Evolutionary conservation across 2,888 invertebrate genomes (phyloP), one percentile per base, ranked within the genome.

Genomic region (Thymelicus acteon): DNA sequence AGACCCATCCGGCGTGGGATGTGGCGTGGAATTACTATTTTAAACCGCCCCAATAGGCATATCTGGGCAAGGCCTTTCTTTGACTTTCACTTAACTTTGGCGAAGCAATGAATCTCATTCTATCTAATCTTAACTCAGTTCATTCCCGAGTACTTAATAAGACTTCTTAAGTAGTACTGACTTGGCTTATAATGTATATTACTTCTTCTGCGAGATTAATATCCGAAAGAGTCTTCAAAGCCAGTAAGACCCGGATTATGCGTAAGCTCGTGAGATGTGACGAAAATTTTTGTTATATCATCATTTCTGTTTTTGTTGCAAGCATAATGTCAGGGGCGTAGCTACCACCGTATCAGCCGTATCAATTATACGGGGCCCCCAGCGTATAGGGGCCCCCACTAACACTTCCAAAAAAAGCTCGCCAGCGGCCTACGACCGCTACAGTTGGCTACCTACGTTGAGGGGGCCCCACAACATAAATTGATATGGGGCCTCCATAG

Each of bases 141-240:
- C 37, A 7, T 58, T 58, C 39, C 7, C 8, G 44, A 54, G 60
- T 49, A 60, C 31, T 19, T 54, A 54, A 60, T 68, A 44, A 62
- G 69, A 48, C 54, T 63, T 69, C 69, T 58, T 62, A 58, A 69
- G 69, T n/a, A 60, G 48, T 24, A 40, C 39, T 58, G 54, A 40
- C 44, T 57, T 58, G 31, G 63, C 39, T 48, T 69, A 63, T 63
- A 47, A 62, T 69, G 61, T 63, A 69, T 69, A 69, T 62, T 63
- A 67, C 67, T 67, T 60, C 52, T 68, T 61, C 66, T n/a, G 48
- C n/a, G 48, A 57, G 69, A 63, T 69, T 69, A 63, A 69, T 69
- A 69, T 69, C 69, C 68, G 47, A 57, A 62, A 63, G 47, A 60
- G 67, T 15, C 61, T 40, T 61, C 49, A 37, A 48, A 58, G 61